Evolutionary conservation across 2,888 invertebrate genomes (phyloP), one percentile per base, ranked within the genome.

Genomic region (Cosmopolites sordidus): DNA sequence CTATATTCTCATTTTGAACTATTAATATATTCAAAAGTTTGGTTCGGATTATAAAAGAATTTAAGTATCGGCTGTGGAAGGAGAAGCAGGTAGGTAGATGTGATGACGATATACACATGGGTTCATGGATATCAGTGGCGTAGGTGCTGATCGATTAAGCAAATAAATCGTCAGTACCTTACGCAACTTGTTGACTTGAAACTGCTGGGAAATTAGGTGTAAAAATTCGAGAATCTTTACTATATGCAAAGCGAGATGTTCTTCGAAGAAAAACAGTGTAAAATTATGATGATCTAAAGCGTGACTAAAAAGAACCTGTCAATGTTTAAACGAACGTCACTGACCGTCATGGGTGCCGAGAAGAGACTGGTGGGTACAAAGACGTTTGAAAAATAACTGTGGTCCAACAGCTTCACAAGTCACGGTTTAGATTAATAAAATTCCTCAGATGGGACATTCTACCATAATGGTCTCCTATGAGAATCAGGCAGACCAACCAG

Each of bases 351-450:
- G 33, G 14, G 40, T 51, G 38, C 27, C 14, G 43, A 33, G 38
- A 44, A 29, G 18, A 44, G 51, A 48, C 51, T 51, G 51, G 45
- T 43, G 51, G 55, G 47, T 51, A 47, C 48, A 51, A 48, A 56
- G 51, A 47, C 47, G 47, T 56, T 56, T 47, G 48, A 56, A 48
- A 48, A 51, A 56, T 56, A 48, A 33, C 48, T 43, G 51, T 56
- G 55, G 55, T 56, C 55, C 55, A 56, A 42, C 55, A 56, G 55
- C 51, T 40, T 56, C 51, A 51, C 54, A 44, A 54, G 50, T 50
- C 49, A 49, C 51, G 51, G 55, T 47, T 56, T 56, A 51, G 55
- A 51, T 56, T 51, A 56, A 56, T 56, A 56, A 56, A 56, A 56
- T 56, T 56, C 55, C 49, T 44, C 37, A 14, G 40, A 18, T 56